Conservation (phyloP, 2,113 vertebrate species). For the Meriones unguiculatus region DNA sequence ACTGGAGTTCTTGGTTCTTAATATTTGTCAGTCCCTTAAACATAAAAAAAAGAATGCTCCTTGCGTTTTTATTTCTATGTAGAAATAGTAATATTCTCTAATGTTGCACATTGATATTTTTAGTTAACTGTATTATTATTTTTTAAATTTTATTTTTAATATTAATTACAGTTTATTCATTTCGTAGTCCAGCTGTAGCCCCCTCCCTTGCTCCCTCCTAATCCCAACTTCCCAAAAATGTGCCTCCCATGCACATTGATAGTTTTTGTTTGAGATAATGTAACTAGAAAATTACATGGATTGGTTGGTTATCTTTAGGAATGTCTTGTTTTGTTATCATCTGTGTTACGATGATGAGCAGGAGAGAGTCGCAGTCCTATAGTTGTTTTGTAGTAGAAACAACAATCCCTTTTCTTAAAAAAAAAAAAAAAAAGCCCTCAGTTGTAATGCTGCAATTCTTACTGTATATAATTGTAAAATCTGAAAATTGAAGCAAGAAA, state of each 20-base stretch:
- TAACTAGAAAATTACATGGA: neutral
- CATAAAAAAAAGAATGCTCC: neutral
- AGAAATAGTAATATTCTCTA: slow-evolving; percentile 1
- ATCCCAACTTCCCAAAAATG: too few species aligned
- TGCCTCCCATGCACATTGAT: neutral
- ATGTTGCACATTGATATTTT: neutral
- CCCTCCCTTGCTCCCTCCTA: too few species aligned
- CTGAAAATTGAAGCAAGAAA: neutral
- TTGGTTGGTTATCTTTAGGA: slow-evolving; percentile 45
- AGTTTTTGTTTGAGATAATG: slow-evolving; percentile 41
- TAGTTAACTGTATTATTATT: too few species aligned
- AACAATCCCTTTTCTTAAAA: neutral
- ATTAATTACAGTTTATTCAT: too few species aligned
- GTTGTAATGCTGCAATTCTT: neutral
- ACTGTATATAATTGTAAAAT: neutral
- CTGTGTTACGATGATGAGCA: neutral
- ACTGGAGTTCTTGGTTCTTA: slow-evolving; percentile 53
- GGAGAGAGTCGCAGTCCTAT: neutral
- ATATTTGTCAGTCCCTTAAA: slow-evolving; percentile 51
- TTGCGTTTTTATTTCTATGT: slow-evolving; percentile 49
- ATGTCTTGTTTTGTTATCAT: neutral
- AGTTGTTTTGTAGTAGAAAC: neutral
- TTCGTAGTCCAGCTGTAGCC: too few species aligned
- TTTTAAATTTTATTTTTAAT: too few species aligned
- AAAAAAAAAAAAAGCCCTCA: neutral